phyloP scores from a whole-genome alignment of 2,797 vertebrate genomes.

The Typhlichthys eigenmanni region DNA sequence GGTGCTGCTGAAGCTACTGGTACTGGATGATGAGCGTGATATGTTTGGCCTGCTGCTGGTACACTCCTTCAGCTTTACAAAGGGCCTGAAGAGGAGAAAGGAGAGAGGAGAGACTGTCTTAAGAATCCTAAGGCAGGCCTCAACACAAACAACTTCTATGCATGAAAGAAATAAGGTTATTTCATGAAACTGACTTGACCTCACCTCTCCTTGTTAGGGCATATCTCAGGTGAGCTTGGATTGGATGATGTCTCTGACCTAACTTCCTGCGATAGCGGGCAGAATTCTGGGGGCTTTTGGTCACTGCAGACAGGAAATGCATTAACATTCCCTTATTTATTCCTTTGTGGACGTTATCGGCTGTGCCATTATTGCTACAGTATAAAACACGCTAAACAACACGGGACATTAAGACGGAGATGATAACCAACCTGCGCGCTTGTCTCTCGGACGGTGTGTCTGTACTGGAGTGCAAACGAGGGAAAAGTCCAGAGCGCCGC shows the following conservation, averaged over 20 bases:
- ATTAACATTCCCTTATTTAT: not conserved
- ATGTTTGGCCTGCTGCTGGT: slow-evolving; percentile 83
- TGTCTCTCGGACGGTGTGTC: slow-evolving; percentile 85
- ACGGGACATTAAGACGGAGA: not conserved
- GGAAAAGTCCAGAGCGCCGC: slow-evolving; percentile 92
- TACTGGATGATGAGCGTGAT: slow-evolving; percentile 95
- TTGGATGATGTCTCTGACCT: slow-evolving; percentile 93
- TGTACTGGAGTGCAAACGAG: slow-evolving; percentile 89
- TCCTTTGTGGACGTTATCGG: no score
- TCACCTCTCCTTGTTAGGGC: slow-evolving; percentile 93
- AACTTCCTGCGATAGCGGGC: slow-evolving; percentile 86
- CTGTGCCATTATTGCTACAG: no score
- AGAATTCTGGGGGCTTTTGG: slow-evolving; percentile 83
- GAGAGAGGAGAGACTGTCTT: not conserved
- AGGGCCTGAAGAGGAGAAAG: slow-evolving; percentile 73
- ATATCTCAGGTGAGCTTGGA: slow-evolving; percentile 96
- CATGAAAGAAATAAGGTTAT: not conserved
- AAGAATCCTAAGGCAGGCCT: not conserved
- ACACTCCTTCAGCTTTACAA: slow-evolving; percentile 89
- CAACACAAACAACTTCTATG: not conserved
- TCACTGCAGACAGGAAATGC: slow-evolving; percentile 68
- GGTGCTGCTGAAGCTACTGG: slow-evolving; percentile 97
- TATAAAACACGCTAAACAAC: not conserved
- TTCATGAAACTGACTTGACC: slow-evolving; percentile 2
- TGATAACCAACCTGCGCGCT: slow-evolving; percentile 75